A percentile compares a stretch with the other conserved stretches of the same genome.
phyloP scores from a whole-genome alignment of 2,797 vertebrate genomes.

The Phrynocephalus guinanensis region DNA sequence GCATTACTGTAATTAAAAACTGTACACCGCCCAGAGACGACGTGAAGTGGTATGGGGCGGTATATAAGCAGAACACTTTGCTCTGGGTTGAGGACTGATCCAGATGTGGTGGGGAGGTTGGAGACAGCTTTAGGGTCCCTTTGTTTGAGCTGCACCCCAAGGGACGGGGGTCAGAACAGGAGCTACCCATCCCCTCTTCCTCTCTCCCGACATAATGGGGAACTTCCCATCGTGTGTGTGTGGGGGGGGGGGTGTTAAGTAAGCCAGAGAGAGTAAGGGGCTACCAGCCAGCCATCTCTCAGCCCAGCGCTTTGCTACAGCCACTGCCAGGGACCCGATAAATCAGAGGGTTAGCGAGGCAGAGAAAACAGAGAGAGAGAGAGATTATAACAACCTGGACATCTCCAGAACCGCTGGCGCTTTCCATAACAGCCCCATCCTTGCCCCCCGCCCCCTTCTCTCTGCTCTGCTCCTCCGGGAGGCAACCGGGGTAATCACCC shows the following conservation, averaged over 20 bases:
- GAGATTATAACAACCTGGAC: neutral
- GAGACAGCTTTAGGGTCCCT: too few relatives aligned
- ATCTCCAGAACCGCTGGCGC: rapidly evolving
- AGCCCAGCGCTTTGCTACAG: neutral
- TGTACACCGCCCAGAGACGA: too few relatives aligned
- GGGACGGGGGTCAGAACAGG: too few relatives aligned
- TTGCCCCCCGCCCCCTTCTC: neutral
- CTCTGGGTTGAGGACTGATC: too few relatives aligned
- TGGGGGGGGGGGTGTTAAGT: too few relatives aligned
- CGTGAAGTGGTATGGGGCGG: too few relatives aligned
- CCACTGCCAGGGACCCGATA: neutral
- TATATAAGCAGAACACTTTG: too few relatives aligned
- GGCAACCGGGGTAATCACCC: neutral
- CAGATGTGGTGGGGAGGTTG: neutral
- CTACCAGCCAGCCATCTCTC: slow-evolving; percentile 23
- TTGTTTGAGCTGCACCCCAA: neutral
- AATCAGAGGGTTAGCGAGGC: slow-evolving; percentile 49
- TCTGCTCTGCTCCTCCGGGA: neutral
- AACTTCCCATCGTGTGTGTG: too few relatives aligned
- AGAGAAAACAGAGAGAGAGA: neutral
- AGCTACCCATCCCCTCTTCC: too few relatives aligned
- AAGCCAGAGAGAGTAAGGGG: neutral
- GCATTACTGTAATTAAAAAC: too few relatives aligned
- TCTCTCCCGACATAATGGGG: neutral
- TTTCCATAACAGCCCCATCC: neutral